phyloP scores from a whole-genome alignment of 2,113 vertebrate genomes.

The Megaceryle maxima region DNA sequence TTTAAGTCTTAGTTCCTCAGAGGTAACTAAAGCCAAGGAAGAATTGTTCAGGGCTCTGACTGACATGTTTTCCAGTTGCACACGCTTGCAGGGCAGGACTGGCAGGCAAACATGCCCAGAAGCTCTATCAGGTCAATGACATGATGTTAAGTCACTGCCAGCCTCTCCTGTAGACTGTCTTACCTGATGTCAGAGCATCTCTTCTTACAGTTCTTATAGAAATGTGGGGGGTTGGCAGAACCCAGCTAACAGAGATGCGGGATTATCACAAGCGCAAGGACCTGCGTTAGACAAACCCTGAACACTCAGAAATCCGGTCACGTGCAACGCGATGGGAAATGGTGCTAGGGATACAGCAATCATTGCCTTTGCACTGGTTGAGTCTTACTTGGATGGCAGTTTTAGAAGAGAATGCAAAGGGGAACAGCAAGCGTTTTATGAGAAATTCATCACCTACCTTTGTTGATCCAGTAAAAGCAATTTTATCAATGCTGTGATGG shows the following conservation, averaged over 20 bases:
- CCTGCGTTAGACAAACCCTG: neutral
- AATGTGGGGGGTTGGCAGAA: neutral
- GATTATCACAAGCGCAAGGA: neutral
- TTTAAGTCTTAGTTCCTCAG: neutral
- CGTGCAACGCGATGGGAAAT: neutral
- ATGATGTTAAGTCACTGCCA: neutral
- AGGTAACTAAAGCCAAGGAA: neutral
- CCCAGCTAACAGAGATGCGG: neutral
- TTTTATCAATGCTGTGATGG: slow-evolving; percentile 89
- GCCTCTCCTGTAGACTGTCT: neutral
- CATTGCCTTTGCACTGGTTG: neutral
- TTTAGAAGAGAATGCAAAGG: neutral
- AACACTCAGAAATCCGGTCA: neutral
- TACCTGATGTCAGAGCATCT: neutral
- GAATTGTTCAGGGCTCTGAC: slow-evolving; percentile 26
- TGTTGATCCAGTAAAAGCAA: slow-evolving; percentile 94
- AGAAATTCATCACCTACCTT: slow-evolving; percentile 75
- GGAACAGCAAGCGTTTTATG: neutral
- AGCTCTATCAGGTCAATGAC: neutral
- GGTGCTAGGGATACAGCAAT: neutral
- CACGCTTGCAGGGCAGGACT: neutral
- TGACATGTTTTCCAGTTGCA: slow-evolving; percentile 19
- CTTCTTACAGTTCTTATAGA: neutral
- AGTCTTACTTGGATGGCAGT: neutral
- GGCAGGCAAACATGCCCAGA: slow-evolving; percentile 16